A percentile compares a stretch with the other conserved stretches of the same genome.
These are phyloP conservation scores for Neocrepidodera transversa DNA, from an alignment of 2,888 invertebrate genomes.

Conservation along the genomic window DNA sequence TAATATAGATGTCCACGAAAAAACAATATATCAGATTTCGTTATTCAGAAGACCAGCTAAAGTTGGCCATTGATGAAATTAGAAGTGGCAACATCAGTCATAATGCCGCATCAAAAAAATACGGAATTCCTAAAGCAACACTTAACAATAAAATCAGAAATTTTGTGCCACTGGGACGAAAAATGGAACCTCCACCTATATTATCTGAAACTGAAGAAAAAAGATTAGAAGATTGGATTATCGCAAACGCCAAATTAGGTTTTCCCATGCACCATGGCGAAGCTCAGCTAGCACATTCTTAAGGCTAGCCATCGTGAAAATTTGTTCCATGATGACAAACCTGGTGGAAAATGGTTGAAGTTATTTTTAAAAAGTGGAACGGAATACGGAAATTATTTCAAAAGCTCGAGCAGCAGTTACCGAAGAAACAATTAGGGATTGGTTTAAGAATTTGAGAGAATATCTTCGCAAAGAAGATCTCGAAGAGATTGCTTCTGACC, in stretches of 20 bases:
- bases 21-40: not conserved
- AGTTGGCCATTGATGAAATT: not conserved
- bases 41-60: not conserved
- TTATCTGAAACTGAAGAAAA: constrained; percentile 25
- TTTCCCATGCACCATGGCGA: constrained; percentile 35
- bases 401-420: constrained; percentile 42
- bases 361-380: constrained; percentile 44
- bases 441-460: constrained; percentile 31
- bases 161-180: constrained; percentile 24
- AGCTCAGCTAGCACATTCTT: constrained; percentile 14
- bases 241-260: constrained; percentile 31
- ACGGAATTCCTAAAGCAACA: constrained; percentile 31
- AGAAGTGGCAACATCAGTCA: constrained; percentile 9
- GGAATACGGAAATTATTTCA: constrained; percentile 44
- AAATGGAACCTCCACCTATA: constrained; percentile 32
- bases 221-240: constrained; percentile 32
- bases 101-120: constrained; percentile 21
- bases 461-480: constrained; percentile 22
- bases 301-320: constrained; percentile 6
- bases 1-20: no score
- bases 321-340: constrained; percentile 35
- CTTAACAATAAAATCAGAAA: constrained; percentile 26
- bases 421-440: constrained; percentile 27
- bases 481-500: constrained; percentile 23
- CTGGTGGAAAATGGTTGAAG: constrained; percentile 46